Base-by-base conservation (phyloP, 2,888 invertebrate species). In the Bugulina stolonifera region DNA sequence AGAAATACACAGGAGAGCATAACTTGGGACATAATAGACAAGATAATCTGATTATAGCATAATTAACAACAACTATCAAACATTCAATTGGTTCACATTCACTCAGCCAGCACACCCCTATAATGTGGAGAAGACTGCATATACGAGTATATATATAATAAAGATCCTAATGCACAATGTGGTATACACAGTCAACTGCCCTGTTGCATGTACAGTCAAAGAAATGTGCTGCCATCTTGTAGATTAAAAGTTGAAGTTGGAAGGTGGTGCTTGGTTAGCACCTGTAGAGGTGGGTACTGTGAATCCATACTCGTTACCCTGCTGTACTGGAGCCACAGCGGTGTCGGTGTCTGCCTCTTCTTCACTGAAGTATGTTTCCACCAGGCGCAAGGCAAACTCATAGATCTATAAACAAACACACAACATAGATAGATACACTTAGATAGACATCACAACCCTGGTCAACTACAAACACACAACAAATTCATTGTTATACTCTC, bases 351-450 rank as follows among this genome's bases (percentile, higher is more conserved):
- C 64, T 29, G 64, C 64, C 43, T 43, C 43, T 27, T 64, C 64
- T 34, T 64, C 64, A 32, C 64, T 32, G 34, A 64, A 64, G 64
- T 32, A 34, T 14, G 64, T 64, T 14, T 64, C 64, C 14, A 64
- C 32, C 32, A 64, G 27, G 3, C 64, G 22, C 64, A 32, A n/a
- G 14, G 64, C 64, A 64, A 29, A 64, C n/a, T 64, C 25, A 27
- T 64, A 64, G 29, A 64, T 64, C 64, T 57, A 23, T 57, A 57
- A 27, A 52, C 14, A 52, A 52, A 52, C 52, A 52, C 22, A 22
- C 10, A 10, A 52, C 52, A 14, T 10, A 52, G 52, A 14, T 14
- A 52, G 52, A 52, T 14, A 22, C 52, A 10, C 10, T 10, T 52
- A 10, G 10, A 52, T 14, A 52, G 22, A 52, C 14, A 22, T 22